phyloP scores from a whole-genome alignment of 2,888 invertebrate species.

The Dasypolia templi region DNA sequence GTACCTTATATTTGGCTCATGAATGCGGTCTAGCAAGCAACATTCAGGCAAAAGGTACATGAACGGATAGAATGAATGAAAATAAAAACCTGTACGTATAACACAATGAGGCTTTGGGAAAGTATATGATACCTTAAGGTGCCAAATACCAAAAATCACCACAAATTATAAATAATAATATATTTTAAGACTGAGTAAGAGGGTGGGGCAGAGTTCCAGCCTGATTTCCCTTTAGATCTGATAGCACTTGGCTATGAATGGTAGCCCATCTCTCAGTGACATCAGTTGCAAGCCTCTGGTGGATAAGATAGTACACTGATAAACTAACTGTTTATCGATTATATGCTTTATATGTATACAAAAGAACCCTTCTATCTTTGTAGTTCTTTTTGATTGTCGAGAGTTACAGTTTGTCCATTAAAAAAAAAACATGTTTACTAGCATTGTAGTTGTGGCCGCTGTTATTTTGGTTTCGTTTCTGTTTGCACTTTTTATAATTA shows the following conservation, averaged over 20 bases:
- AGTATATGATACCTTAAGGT: neutral
- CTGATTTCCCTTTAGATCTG: neutral
- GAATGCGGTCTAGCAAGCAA: too few relatives aligned
- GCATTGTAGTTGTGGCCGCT: neutral
- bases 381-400: neutral
- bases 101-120: neutral
- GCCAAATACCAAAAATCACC: neutral
- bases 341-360: neutral
- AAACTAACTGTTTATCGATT: constrained; percentile 15
- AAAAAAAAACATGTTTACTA: constrained; percentile 1
- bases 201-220: neutral
- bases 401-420: neutral
- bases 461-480: constrained; percentile 1
- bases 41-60: neutral
- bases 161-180: neutral
- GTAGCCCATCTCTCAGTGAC: neutral
- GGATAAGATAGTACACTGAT: constrained; percentile 39
- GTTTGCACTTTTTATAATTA: neutral
- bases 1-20: too few relatives aligned
- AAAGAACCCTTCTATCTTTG: neutral
- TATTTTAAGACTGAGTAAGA: too few relatives aligned
- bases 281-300: neutral
- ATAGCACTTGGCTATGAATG: neutral
- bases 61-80: neutral
- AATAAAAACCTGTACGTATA: neutral